phyloP scores from a whole-genome alignment of 2,113 vertebrate species.

The Piaya cayana region DNA sequence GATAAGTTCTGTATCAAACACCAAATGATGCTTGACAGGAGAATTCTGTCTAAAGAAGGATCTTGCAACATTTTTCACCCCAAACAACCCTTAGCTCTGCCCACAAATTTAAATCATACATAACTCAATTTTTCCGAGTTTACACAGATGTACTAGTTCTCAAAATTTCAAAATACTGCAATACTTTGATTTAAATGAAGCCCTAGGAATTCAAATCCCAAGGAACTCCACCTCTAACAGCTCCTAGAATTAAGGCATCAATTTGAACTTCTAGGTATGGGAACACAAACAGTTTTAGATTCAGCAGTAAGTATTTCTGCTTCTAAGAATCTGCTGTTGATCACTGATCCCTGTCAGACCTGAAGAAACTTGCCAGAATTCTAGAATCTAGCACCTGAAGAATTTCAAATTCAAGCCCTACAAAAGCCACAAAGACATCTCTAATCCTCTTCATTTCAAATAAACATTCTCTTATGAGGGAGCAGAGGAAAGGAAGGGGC shows the following conservation, averaged over 20 bases:
- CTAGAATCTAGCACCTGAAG: background rate
- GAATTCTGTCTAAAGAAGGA: background rate
- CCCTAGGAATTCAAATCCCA: background rate
- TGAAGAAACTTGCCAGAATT: background rate
- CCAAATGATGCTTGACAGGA: background rate
- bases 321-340: background rate
- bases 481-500: slow-evolving; percentile 73
- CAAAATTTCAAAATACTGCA: background rate
- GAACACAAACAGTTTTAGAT: background rate
- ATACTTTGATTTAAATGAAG: background rate
- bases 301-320: background rate
- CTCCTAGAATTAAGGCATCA: background rate
- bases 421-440: slow-evolving; percentile 18
- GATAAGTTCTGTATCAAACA: background rate
- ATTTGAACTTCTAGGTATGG: background rate
- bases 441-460: slow-evolving; percentile 62
- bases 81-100: background rate
- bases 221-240: background rate
- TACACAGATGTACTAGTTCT: background rate
- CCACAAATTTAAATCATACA: background rate
- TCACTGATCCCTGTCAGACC: background rate
- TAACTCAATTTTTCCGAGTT: background rate
- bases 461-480: slow-evolving; percentile 76
- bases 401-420: background rate
- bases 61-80: background rate